Base-by-base conservation (phyloP, 2,888 invertebrate genomes). In the Polydrusus pterygomalis region DNA sequence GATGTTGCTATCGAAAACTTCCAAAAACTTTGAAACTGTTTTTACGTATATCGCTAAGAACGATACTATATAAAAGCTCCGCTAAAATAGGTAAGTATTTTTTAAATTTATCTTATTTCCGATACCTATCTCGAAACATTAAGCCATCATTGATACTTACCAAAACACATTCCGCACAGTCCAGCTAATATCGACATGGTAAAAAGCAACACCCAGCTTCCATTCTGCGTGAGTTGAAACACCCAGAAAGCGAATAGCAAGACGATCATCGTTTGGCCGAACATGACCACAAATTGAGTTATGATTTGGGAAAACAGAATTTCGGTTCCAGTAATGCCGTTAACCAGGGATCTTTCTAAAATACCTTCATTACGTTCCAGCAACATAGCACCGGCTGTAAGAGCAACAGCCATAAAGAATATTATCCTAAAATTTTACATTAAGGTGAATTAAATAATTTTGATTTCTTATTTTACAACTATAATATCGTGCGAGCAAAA, bases 161-260 rank as follows among this genome's bases (percentile, higher is more conserved):
- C 96, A 82, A 96, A 96, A 74, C 94, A 93, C 98, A 98, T 98
- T 83, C 97, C 98, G 85, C 97, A 96, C 18, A 97, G 87, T 13
- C 97, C 97, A 70, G 95, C 95, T 45, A 96, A 89, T 0, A 97
- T 86, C 0, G 95, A 94, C 10, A 97, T 88, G 0, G 91, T 80
- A n/a, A 93, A 89, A 9, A 97, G 94, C 90, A 93, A 92, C 30
- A 91, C 89, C 5, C 96, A 86, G 3, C 93, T 92, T 0, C 97
- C 98, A 65, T 91, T 90, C 82, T 93, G 91, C 0, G 96, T 94
- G 67, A 97, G 89, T 34, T 92, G 90, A 84, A 96, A 97, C 78
- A 95, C 90, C 3, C 91, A 89, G 84, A 97, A 95, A 5, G 95
- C 91, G 77, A 96, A 93, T 9, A 95, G 84, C 0, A 98, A 89